phyloP scores from a whole-genome alignment of 2,888 invertebrate genomes.

The Hermaeophaga mercurialis region DNA sequence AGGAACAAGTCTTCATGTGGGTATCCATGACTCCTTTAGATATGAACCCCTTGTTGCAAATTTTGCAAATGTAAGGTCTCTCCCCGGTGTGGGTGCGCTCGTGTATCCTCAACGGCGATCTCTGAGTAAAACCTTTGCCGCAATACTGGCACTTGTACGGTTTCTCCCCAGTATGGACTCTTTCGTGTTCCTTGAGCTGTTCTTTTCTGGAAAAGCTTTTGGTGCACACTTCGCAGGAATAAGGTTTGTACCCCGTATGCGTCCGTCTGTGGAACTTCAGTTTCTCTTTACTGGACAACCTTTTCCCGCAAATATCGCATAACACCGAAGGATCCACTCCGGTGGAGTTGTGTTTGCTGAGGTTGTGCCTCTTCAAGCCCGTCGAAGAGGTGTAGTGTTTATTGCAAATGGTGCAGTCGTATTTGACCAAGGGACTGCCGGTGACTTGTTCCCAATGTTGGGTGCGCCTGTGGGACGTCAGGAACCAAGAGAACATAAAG shows the following conservation, averaged over 20 bases:
- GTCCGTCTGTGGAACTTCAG: slow-evolving; percentile 61
- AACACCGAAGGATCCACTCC: slow-evolving; percentile 53
- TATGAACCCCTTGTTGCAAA: slow-evolving; percentile 63
- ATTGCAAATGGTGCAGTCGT: slow-evolving; percentile 54
- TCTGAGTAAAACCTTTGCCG: slow-evolving; percentile 66
- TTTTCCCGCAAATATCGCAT: slow-evolving; percentile 65
- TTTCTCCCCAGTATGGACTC: slow-evolving; percentile 67
- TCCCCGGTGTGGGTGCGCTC: slow-evolving; percentile 66
- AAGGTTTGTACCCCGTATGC: slow-evolving; percentile 62
- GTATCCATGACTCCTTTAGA: slow-evolving; percentile 51
- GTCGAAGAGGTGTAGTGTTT: slow-evolving; percentile 53
- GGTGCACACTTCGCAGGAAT: slow-evolving; percentile 49
- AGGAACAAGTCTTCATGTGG: slow-evolving; percentile 48
- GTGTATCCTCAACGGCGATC: slow-evolving; percentile 65
- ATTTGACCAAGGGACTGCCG: slow-evolving; percentile 55
- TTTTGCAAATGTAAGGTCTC: slow-evolving; percentile 62
- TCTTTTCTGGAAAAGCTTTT: slow-evolving; percentile 66
- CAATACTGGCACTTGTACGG: slow-evolving; percentile 66
- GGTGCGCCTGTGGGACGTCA: slow-evolving; percentile 60
- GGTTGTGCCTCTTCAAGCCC: slow-evolving; percentile 49
- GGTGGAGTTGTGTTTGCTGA: slow-evolving; percentile 58
- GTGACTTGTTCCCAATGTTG: slow-evolving; percentile 59
- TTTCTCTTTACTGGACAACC: slow-evolving; percentile 59
- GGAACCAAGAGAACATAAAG: slow-evolving; percentile 61
- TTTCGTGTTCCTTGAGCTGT: slow-evolving; percentile 64